Base-by-base conservation (phyloP, 1,140 invertebrate genomes). In the Brachionus plicatilis region DNA sequence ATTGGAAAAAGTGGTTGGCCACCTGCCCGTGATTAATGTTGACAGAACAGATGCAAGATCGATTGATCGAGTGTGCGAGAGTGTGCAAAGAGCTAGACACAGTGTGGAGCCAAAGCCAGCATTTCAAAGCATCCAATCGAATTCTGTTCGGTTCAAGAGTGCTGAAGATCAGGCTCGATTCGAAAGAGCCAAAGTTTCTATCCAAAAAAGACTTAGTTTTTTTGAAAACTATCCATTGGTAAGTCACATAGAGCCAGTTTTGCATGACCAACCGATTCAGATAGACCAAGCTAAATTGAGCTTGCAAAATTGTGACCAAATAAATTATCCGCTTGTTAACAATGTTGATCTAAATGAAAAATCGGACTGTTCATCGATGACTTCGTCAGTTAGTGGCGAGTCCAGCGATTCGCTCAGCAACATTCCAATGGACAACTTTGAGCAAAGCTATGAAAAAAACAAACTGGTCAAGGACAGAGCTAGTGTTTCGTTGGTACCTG, bases 151-250 rank as follows among this genome's bases (percentile, higher is more conserved):
- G 9, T 76, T 76, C 20, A 76, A 76, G 14, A 72, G 14, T 41
- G 14, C 41, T 12, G 72, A 76, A 29, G 72, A 76, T n/a, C 17
- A 37, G 41, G 20, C 45, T 7, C 6, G 72, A 27, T 47, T 76
- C 43, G 45, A 76, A 47, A 24, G 72, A 76, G 72, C 72, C 20
- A 76, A 76, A 47, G 20, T 76, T 27, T 47, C 20, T 9, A 76
- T 76, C 11, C 41, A 76, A 29, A 24, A 76, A 47, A 76, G 27
- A 20, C n/a, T 72, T 5, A 72, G 68, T n/a, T 72, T 72, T 72
- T 76, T 47, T 76, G 45, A 76, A 76, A 76, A 76, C 47, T 76
- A 76, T 76, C 41, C 72, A 50, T 6, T 76, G 24, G 20, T 76
- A 8, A 76, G n/a, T 50, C 43, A 47, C 37, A 76, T 50, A 7